Conservation (phyloP, 2,113 vertebrate genomes). For the Hydrochoerus hydrochaeris region DNA sequence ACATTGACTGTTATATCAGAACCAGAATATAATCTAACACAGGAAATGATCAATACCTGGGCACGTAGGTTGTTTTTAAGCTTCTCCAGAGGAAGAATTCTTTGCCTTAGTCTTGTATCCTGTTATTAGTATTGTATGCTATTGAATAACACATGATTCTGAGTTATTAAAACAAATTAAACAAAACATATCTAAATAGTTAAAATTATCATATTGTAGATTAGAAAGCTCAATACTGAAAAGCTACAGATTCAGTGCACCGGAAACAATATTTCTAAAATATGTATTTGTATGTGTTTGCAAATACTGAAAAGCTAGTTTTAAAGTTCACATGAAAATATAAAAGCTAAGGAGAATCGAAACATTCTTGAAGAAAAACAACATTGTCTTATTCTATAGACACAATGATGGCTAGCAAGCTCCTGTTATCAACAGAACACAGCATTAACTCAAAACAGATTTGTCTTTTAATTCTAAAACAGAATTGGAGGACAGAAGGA, state of each 20-base stretch:
- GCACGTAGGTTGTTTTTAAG: background rate
- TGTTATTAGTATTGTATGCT: background rate
- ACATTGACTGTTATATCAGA: background rate
- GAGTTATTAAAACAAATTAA: background rate
- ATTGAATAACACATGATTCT: background rate
- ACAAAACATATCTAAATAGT: background rate
- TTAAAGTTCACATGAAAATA: slow-evolving; percentile 21
- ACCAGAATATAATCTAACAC: background rate
- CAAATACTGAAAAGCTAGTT: slow-evolving; percentile 4
- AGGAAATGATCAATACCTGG: background rate
- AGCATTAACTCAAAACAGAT: background rate
- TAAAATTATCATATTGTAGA: background rate
- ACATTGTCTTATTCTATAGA: background rate
- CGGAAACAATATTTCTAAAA: background rate
- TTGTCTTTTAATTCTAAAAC: background rate
- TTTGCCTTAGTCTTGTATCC: background rate
- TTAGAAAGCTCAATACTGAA: slow-evolving; percentile 19
- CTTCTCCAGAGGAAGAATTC: background rate
- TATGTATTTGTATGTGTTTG: background rate
- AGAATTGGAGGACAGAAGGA: background rate
- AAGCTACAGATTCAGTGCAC: background rate
- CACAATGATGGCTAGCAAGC: background rate
- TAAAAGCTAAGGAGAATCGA: background rate
- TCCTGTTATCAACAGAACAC: background rate
- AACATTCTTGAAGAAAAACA: background rate